Conservation (phyloP, 2,113 vertebrate species). For the Boulengeromyrus knoepffleri region DNA sequence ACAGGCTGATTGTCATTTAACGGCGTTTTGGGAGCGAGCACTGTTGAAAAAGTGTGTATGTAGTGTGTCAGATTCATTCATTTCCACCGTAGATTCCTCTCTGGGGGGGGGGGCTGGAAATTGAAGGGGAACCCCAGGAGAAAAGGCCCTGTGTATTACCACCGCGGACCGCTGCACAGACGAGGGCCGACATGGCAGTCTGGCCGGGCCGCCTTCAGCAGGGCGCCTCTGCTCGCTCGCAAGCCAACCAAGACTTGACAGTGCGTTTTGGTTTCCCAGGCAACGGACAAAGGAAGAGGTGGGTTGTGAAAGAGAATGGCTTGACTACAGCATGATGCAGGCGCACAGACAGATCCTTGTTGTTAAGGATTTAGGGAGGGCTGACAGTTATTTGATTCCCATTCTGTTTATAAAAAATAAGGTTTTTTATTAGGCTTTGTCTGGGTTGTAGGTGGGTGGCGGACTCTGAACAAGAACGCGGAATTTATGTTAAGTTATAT, state of each 20-base stretch:
- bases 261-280: slow-evolving; percentile 5
- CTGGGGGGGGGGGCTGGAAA: neutral
- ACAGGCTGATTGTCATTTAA: too few species aligned
- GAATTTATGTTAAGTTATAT: slow-evolving; percentile 8
- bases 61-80: neutral
- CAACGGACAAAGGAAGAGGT: slow-evolving; percentile 10
- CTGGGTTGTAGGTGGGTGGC: neutral
- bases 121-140: neutral
- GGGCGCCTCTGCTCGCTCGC: neutral
- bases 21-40: neutral
- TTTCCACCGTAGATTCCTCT: neutral
- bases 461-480: neutral
- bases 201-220: neutral
- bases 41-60: neutral
- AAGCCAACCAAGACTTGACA: neutral
- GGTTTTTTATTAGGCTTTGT: neutral
- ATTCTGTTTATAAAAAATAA: neutral
- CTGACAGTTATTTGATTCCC: neutral
- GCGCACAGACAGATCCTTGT: neutral
- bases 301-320: slow-evolving; percentile 1
- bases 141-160: neutral
- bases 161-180: neutral
- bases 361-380: neutral
- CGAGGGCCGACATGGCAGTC: neutral
- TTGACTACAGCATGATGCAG: neutral